Conservation (phyloP, 2,888 invertebrate species). For the Branchellion lobata region DNA sequence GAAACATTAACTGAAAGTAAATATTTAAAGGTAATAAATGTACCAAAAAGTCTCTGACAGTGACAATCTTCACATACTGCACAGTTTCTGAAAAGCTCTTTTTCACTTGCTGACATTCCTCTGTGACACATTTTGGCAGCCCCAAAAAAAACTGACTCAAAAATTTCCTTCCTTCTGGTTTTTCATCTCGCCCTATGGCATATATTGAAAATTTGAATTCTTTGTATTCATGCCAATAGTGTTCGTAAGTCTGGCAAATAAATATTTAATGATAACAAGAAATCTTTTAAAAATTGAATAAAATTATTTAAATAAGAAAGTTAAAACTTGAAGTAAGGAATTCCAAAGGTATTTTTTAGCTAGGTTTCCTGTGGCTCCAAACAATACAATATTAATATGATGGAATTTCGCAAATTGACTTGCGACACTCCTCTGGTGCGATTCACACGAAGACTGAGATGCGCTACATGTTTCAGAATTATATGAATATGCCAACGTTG, state of each 20-base stretch:
- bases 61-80: conserved; percentile 55
- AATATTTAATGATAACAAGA: not conserved
- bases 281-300: too few species aligned
- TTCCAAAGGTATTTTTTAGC: conserved; percentile 60
- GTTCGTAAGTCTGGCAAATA: conserved; percentile 1
- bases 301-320: too few species aligned
- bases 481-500: not conserved
- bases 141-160: conserved; percentile 55
- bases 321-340: conserved; percentile 55
- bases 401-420: conserved; percentile 17
- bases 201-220: conserved; percentile 56
- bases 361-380: conserved; percentile 57
- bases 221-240: conserved; percentile 43
- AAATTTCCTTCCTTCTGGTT: conserved; percentile 52
- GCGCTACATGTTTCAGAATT: not conserved
- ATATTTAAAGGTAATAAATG: not conserved
- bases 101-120: conserved; percentile 54
- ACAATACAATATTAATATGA: conserved; percentile 51
- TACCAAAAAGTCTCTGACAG: conserved; percentile 54
- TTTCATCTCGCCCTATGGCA: conserved; percentile 53
- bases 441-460: not conserved
- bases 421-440: not conserved
- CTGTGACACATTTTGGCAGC: conserved; percentile 52
- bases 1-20: too few species aligned
- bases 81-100: conserved; percentile 54